Evolutionary conservation across 35 echinoderm and acorn worm genomes (phyloP), one percentile per base, ranked within the genome.

Genomic region (Apostichopus californicus): DNA sequence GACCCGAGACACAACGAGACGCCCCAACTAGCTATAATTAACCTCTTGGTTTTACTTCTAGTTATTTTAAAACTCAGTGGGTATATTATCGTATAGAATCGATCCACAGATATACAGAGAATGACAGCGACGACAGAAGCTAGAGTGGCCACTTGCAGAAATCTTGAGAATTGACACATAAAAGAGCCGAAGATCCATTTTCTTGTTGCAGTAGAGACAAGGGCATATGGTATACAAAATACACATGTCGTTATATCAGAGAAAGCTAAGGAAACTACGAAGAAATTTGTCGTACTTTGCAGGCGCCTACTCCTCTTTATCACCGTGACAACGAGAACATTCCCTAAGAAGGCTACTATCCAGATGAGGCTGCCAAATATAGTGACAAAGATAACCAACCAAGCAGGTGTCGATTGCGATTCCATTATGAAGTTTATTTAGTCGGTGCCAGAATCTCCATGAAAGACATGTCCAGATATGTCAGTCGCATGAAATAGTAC

Each of bases 51-150:
- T 89, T 96, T 99, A 18, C 91, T 90, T 80, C 97, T 86, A 14
- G 97, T 99, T 12, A 99, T 96, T 80, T 99, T 99, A 80, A 99
- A 99, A 61, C 95, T 99, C 15, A 99, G 91, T 34, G 97, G 97
- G 72, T 99, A 99, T 9, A 99, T 93, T 6, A 99, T 99, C 0
- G 97, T 99, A 65, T 96, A 99, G 86, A 96, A 99, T 10, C 97
- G 87, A 55, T 99, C 97, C 3, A 96, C 92, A 14, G 91, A 90
- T 6, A 99, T 99, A 15, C 93, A 95, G 7, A 99, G 79, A 13
- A 96, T 64, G 0, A 99, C 95, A 56, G 86, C 94, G 1, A 96
- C 95, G 4, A 95, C 94, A 34, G 93, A 91, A 86, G 90, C 92
- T 1, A 95, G 94, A 14, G 94, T 89, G 80, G 96, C 92, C 24